These are phyloP conservation scores for Drosophila elegans DNA, from an alignment of 1,140 invertebrate genomes.

Conservation along the genomic window DNA sequence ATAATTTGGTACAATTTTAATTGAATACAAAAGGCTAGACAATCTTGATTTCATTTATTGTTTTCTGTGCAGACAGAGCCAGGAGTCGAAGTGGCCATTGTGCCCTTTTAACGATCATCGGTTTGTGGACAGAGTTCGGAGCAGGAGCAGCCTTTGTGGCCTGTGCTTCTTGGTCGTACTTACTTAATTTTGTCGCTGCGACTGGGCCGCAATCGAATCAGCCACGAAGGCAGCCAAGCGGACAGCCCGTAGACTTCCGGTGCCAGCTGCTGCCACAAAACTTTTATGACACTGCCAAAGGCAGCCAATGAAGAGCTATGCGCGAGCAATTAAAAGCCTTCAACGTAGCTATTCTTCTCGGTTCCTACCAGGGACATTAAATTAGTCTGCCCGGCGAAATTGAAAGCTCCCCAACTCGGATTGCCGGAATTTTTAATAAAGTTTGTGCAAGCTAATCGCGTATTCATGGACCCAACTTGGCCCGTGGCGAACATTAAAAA, in stretches of 20 bases:
- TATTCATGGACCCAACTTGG: slow-evolving; percentile 46
- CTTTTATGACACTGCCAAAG: slow-evolving; percentile 53
- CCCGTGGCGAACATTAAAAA: slow-evolving; percentile 53
- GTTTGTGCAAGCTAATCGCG: slow-evolving; percentile 47
- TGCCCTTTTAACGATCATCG: slow-evolving; percentile 47
- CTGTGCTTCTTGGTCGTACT: slow-evolving; percentile 34
- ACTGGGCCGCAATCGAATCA: slow-evolving; percentile 43
- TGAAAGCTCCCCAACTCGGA: slow-evolving; percentile 21
- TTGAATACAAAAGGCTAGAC: no score
- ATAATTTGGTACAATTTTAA: no score
- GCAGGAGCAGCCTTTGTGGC: slow-evolving; percentile 21
- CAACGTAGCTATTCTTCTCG: slow-evolving; percentile 21
- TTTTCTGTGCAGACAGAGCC: slow-evolving; percentile 4
- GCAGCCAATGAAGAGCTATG: slow-evolving; percentile 33
- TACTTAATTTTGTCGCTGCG: slow-evolving; percentile 47
- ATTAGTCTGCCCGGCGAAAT: slow-evolving; percentile 27
- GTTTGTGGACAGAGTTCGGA: slow-evolving; percentile 9
- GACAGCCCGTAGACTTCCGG: slow-evolving; percentile 35
- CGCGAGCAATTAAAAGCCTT: slow-evolving; percentile 42
- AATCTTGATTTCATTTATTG: not conserved
- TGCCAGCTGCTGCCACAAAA: slow-evolving; percentile 38
- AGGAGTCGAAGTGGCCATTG: slow-evolving; percentile 39
- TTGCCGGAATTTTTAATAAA: slow-evolving; percentile 46
- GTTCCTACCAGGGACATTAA: slow-evolving; percentile 25
- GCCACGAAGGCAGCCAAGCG: slow-evolving; percentile 37